phyloP scores from a whole-genome alignment of 1,140 invertebrate species.

The Aphis craccivora region DNA sequence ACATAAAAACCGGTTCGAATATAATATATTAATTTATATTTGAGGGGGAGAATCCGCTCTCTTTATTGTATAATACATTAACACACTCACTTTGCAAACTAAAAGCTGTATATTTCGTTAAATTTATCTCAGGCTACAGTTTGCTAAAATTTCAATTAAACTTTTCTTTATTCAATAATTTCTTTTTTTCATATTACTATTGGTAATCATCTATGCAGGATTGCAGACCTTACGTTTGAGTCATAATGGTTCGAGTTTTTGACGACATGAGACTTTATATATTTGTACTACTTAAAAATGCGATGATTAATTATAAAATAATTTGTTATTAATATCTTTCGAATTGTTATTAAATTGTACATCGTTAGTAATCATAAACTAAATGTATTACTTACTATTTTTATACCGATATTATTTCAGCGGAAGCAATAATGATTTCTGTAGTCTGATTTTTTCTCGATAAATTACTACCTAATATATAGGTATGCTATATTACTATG shows the following conservation, averaged over 20 bases:
- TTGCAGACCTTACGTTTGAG: background rate
- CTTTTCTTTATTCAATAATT: background rate
- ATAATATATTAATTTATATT: background rate
- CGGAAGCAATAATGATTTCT: slow-evolving; percentile 9
- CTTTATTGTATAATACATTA: slow-evolving; percentile 37
- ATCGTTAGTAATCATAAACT: background rate
- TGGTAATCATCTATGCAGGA: background rate
- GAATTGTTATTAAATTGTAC: background rate
- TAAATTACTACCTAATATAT: background rate
- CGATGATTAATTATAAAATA: background rate
- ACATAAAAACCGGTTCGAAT: background rate
- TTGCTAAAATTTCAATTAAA: background rate
- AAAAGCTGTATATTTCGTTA: background rate
- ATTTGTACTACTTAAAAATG: background rate
- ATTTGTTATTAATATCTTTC: background rate
- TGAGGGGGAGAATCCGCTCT: slow-evolving; percentile 14
- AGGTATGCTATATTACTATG: background rate
- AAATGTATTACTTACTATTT: background rate
- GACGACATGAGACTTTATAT: background rate
- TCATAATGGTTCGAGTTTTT: background rate
- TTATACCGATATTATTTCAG: background rate
- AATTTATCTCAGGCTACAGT: background rate
- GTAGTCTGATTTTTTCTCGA: background rate
- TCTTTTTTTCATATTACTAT: background rate
- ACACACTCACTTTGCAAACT: slow-evolving; percentile 12